A percentile compares a stretch with the other conserved stretches of the same genome.
phyloP scores from a whole-genome alignment of 2,113 vertebrate genomes.

The Microcebus jonahi region DNA sequence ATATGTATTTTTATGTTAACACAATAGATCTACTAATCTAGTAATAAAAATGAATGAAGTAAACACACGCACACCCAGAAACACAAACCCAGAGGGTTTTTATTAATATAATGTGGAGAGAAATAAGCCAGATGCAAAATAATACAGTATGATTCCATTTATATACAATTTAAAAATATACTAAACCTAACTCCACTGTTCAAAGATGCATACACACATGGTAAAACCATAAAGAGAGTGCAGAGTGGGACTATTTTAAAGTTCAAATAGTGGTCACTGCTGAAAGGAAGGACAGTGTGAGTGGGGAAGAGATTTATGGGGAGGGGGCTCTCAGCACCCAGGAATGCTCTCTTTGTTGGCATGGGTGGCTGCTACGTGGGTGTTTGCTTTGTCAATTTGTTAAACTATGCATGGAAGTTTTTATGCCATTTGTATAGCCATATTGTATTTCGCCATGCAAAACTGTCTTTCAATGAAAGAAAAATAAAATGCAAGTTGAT shows the following conservation, averaged over 20 bases:
- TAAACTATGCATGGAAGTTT: neutral
- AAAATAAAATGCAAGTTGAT: neutral
- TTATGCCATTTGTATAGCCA: too few relatives aligned
- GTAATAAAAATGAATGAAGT: neutral
- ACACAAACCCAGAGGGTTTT: neutral
- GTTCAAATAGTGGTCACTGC: neutral
- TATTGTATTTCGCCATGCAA: neutral
- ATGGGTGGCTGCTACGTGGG: neutral
- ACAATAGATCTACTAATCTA: neutral
- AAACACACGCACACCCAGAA: neutral
- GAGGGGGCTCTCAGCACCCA: too few relatives aligned
- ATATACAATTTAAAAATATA: neutral
- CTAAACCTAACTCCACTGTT: neutral
- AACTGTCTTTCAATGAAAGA: neutral
- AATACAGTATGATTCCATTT: neutral
- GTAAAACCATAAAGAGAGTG: neutral
- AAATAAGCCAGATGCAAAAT: neutral
- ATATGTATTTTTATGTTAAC: neutral
- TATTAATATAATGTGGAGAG: neutral
- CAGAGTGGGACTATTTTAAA: neutral
- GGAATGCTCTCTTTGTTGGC: neutral
- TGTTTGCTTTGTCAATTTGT: neutral
- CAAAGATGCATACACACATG: neutral
- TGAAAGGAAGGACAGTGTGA: neutral
- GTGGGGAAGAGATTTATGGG: neutral